These are phyloP conservation scores for Seira musarum DNA, from an alignment of 2,888 invertebrate species.

Conservation along the genomic window DNA sequence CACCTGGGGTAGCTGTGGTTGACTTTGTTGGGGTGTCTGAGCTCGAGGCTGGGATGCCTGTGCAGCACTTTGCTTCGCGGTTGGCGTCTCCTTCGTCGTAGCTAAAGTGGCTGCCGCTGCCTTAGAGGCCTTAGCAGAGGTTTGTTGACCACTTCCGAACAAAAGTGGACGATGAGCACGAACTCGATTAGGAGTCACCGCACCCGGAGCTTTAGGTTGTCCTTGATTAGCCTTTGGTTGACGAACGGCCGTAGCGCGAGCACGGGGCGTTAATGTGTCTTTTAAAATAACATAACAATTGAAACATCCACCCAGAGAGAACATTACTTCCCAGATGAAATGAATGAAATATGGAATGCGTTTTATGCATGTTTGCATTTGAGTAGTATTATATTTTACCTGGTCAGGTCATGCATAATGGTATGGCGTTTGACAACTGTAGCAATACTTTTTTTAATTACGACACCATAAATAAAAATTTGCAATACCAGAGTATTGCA, in stretches of 20 bases:
- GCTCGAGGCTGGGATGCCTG: not conserved
- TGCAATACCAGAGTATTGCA: too few relatives aligned
- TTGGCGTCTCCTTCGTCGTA: not conserved
- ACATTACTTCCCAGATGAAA: not conserved
- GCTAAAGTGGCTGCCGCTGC: constrained; percentile 7
- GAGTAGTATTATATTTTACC: too few relatives aligned
- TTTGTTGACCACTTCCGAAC: constrained; percentile 37
- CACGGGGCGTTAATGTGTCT: constrained; percentile 23
- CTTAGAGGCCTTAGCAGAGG: constrained; percentile 7
- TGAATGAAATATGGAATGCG: too few relatives aligned
- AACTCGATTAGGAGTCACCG: constrained; percentile 4
- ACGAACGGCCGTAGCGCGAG: constrained; percentile 30
- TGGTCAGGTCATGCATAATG: too few relatives aligned
- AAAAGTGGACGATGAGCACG: constrained; percentile 45
- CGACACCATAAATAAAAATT: too few relatives aligned
- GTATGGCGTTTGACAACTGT: too few relatives aligned
- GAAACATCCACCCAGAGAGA: not conserved
- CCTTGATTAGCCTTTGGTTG: constrained; percentile 35
- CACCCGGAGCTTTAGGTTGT: constrained; percentile 9
- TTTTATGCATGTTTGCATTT: too few relatives aligned
- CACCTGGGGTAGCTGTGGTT: constrained; percentile 21
- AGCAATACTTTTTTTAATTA: too few relatives aligned
- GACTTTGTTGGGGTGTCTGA: constrained; percentile 27
- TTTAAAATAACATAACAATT: too few relatives aligned
- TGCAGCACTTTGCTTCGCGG: not conserved